phyloP scores from a whole-genome alignment of 2,113 vertebrate species.

The Sterrhoptilus dennistouni region DNA sequence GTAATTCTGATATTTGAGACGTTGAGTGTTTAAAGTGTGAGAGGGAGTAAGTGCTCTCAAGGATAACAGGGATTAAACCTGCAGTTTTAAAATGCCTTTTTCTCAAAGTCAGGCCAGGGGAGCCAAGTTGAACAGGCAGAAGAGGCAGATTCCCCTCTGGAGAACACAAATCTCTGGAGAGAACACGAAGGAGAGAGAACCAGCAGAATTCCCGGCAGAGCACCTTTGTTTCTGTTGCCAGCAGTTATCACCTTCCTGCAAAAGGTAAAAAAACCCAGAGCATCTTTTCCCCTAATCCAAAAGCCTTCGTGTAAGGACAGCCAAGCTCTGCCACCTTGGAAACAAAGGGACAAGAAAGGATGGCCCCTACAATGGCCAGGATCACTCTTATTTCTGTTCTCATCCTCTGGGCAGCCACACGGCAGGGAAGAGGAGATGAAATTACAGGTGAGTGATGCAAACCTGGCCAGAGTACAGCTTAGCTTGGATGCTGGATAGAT shows the following conservation, averaged over 20 bases:
- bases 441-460: slow-evolving; percentile 56
- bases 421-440: background rate
- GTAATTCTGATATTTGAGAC: background rate
- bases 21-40: background rate
- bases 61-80: background rate
- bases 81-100: background rate
- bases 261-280: background rate
- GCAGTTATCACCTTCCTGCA: background rate
- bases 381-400: background rate
- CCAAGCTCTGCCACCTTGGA: background rate
- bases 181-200: background rate
- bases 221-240: slow-evolving; percentile 36
- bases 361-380: background rate
- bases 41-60: background rate
- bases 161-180: background rate
- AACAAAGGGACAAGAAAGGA: background rate
- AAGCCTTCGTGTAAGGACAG: background rate
- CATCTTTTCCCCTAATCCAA: background rate
- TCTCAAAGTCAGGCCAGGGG: background rate
- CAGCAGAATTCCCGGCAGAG: background rate
- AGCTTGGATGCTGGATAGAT: background rate
- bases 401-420: background rate
- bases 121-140: background rate
- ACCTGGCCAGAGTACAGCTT: background rate
- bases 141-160: background rate